A percentile compares a stretch with the other conserved stretches of the same genome.
Conservation (phyloP, 1,140 invertebrate species). For the Trichonephila clavipes region DNA sequence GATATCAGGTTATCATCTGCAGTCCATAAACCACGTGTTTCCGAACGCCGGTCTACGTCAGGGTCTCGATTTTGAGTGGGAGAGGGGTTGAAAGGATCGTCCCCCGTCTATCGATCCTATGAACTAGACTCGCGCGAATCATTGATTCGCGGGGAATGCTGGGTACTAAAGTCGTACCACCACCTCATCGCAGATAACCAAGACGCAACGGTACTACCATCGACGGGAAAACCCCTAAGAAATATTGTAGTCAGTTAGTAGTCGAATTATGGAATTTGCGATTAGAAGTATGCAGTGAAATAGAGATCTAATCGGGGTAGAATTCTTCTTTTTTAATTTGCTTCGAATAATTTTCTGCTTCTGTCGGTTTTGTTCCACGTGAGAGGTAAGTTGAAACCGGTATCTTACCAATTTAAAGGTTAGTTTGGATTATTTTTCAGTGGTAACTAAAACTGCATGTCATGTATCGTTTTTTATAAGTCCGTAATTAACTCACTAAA, state of each 20-base stretch:
- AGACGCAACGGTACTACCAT: neutral
- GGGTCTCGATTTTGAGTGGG: slow-evolving; percentile 1
- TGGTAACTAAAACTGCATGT: too few relatives aligned
- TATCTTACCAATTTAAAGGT: neutral
- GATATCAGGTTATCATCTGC: too few relatives aligned
- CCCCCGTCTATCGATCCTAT: neutral
- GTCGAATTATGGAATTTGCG: neutral
- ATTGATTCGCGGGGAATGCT: slow-evolving; percentile 23
- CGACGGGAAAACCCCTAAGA: neutral
- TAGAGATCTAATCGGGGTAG: neutral
- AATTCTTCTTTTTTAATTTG: neutral
- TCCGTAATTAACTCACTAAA: too few relatives aligned
- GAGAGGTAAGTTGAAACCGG: slow-evolving; percentile 15
- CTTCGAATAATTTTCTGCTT: slow-evolving; percentile 6
- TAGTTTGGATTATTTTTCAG: neutral
- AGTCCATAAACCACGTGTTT: slow-evolving; percentile 23
- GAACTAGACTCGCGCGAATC: neutral
- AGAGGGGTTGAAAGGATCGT: neutral
- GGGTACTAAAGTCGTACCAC: slow-evolving; percentile 21
- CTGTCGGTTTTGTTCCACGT: neutral
- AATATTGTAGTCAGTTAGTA: neutral
- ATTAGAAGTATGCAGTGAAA: slow-evolving; percentile 7
- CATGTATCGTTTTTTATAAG: too few relatives aligned
- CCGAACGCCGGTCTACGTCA: neutral
- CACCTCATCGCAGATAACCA: neutral